Conservation (phyloP, 2,113 vertebrate genomes). For the Noturus placidus region DNA sequence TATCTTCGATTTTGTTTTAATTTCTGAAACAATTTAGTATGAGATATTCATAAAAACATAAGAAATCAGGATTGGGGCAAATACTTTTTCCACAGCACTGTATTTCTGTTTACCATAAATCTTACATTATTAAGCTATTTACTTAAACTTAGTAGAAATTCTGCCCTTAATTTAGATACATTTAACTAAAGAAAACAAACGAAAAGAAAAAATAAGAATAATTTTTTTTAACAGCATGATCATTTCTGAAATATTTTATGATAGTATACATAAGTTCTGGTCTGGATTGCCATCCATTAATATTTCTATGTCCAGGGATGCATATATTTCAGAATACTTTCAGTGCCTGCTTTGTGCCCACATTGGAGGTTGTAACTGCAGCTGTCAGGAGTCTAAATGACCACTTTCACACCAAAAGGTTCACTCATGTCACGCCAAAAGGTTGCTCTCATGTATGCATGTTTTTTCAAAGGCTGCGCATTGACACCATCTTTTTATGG, state of each 20-base stretch:
- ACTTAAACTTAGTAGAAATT: neutral
- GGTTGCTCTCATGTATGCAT: neutral
- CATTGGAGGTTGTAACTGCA: slow-evolving; percentile 20
- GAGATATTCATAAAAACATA: no score
- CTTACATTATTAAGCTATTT: neutral
- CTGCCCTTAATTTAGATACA: neutral
- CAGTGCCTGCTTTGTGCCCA: slow-evolving; percentile 8
- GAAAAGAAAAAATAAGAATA: neutral
- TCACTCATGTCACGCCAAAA: neutral
- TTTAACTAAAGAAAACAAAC: no score
- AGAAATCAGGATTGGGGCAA: no score
- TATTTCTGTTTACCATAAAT: neutral
- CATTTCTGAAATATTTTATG: neutral
- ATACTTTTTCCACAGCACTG: no score
- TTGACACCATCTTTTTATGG: neutral
- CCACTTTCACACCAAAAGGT: slow-evolving; percentile 1
- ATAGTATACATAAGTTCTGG: neutral
- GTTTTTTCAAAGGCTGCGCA: slow-evolving; percentile 13
- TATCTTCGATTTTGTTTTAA: no score
- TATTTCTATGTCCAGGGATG: neutral
- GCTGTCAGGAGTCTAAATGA: slow-evolving; percentile 28
- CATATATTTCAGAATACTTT: neutral
- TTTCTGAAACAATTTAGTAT: no score
- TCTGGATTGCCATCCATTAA: neutral
- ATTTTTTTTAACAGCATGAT: neutral